Evolutionary conservation across 2,113 vertebrate species (phyloP).

Genomic region (Melanerpes aurifrons): DNA sequence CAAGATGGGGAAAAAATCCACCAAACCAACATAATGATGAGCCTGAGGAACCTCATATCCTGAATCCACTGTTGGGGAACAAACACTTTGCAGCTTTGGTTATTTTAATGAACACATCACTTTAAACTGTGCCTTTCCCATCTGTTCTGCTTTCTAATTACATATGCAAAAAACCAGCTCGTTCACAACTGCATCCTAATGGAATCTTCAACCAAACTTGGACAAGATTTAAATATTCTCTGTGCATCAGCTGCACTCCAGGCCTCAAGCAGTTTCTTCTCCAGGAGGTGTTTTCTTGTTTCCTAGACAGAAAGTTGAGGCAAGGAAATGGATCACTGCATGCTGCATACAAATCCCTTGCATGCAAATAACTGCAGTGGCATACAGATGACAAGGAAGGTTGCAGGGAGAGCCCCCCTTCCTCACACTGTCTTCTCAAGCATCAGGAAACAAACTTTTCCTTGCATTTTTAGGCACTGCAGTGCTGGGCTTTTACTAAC

Average conservation of each 20-base stretch:
- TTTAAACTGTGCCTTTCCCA: conserved; percentile 64
- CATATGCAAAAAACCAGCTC: conserved; percentile 33
- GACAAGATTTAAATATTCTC: background rate
- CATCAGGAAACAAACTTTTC: background rate
- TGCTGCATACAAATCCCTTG: background rate
- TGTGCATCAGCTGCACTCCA: background rate
- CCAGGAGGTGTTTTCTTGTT: conserved; percentile 2
- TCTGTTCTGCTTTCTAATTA: conserved; percentile 68
- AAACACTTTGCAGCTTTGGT: conserved; percentile 54
- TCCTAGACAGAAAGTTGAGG: background rate
- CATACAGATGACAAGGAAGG: background rate
- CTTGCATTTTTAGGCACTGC: background rate
- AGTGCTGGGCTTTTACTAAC: background rate
- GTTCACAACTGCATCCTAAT: conserved; percentile 47
- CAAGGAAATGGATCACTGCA: background rate
- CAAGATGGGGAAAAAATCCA: background rate
- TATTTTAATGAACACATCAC: conserved; percentile 70
- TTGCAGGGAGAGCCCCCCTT: background rate
- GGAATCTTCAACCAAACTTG: conserved; percentile 37
- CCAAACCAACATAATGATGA: background rate
- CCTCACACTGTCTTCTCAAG: background rate
- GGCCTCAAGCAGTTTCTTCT: background rate
- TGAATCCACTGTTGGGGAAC: conserved; percentile 32
- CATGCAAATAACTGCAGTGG: background rate
- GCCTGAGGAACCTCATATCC: background rate